Conservation (phyloP, 2,888 invertebrate genomes). For the Hypolimnas misippus region DNA sequence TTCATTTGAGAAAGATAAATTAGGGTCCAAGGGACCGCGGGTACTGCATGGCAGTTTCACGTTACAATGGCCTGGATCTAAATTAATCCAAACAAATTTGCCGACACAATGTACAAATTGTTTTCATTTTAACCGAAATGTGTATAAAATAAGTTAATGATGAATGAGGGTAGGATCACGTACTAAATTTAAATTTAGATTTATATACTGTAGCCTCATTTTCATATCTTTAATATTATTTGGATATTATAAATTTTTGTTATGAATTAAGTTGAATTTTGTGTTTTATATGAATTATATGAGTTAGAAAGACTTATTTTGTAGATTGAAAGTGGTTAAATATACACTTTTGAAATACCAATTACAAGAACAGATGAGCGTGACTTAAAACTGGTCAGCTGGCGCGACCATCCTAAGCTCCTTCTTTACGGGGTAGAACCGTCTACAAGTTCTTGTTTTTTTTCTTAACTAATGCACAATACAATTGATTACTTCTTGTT, state of each 20-base stretch:
- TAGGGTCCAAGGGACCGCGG: conserved; percentile 21
- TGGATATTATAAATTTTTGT: not conserved
- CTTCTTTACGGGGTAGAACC: too few relatives aligned
- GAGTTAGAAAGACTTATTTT: too few relatives aligned
- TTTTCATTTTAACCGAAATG: conserved; percentile 17
- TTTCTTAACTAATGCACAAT: too few relatives aligned
- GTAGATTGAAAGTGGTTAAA: too few relatives aligned
- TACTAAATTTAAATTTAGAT: not conserved
- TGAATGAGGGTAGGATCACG: conserved; percentile 10
- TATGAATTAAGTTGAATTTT: too few relatives aligned
- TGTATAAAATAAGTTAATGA: conserved; percentile 10
- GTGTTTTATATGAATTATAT: too few relatives aligned
- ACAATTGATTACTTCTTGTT: too few relatives aligned
- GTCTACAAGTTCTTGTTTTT: too few relatives aligned
- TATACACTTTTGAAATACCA: too few relatives aligned
- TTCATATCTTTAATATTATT: not conserved
- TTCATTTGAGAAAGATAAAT: conserved; percentile 25
- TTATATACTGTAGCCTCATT: not conserved
- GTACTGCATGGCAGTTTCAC: conserved; percentile 18
- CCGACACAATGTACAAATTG: conserved; percentile 17
- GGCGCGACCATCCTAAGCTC: too few relatives aligned
- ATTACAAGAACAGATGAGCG: too few relatives aligned
- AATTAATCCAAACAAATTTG: conserved; percentile 25
- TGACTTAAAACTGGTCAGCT: too few relatives aligned
- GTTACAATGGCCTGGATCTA: conserved; percentile 25